phyloP scores from a whole-genome alignment of 2,113 vertebrate genomes.

The Girardinichthys multiradiatus region DNA sequence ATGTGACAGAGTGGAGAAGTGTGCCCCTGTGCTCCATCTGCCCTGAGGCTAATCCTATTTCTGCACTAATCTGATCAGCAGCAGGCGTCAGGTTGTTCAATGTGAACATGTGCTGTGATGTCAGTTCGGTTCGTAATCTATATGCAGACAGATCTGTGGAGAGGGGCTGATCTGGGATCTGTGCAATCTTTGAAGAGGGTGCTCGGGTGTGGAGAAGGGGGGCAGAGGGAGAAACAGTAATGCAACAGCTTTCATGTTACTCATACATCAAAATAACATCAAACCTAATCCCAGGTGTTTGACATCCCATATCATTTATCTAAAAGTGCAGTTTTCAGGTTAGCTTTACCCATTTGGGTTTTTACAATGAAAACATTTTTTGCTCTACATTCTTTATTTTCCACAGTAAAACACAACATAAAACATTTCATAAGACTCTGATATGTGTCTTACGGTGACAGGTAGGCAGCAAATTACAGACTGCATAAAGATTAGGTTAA shows the following conservation, averaged over 20 bases:
- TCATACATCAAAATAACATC: not conserved
- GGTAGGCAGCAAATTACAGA: not conserved
- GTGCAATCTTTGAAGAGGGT: not conserved
- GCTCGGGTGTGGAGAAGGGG: not conserved
- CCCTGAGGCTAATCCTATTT: conserved; percentile 53
- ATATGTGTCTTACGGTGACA: not conserved
- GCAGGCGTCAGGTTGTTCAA: conserved; percentile 17
- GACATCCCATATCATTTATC: not conserved
- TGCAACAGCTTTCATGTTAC: not conserved
- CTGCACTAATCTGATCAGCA: conserved; percentile 66
- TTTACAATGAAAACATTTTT: not conserved
- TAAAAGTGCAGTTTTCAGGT: not conserved
- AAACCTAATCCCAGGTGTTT: too few species aligned
- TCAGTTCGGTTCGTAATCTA: conserved; percentile 22
- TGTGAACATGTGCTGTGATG: conserved; percentile 22
- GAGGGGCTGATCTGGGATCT: conserved; percentile 18
- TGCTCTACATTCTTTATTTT: not conserved
- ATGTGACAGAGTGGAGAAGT: not conserved
- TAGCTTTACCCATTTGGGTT: not conserved
- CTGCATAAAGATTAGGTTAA: not conserved
- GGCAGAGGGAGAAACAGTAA: not conserved
- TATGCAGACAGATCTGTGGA: not conserved
- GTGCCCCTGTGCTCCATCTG: conserved; percentile 60
- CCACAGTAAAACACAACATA: not conserved
- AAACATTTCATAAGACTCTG: not conserved